Conservation (phyloP, 2,797 vertebrate genomes). For the Lutra lutra region DNA sequence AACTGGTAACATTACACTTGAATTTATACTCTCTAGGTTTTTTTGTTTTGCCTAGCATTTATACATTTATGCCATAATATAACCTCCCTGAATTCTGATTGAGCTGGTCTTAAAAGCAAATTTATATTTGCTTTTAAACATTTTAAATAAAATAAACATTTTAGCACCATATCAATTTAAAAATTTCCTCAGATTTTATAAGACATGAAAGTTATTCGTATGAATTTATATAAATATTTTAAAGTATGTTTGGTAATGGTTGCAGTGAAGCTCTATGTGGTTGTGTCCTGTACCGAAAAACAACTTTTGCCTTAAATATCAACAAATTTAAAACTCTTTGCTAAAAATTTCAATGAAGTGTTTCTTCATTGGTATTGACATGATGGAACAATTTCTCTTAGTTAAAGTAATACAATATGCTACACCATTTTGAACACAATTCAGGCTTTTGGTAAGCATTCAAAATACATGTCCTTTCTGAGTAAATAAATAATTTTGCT, state of each 20-base stretch:
- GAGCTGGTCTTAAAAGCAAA: neutral
- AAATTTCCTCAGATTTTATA: slow-evolving; percentile 39
- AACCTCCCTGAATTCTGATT: neutral
- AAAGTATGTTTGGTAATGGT: neutral
- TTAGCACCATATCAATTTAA: slow-evolving; percentile 1
- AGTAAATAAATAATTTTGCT: neutral
- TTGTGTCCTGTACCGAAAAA: neutral
- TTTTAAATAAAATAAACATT: no score
- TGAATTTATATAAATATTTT: slow-evolving; percentile 24
- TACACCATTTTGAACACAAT: neutral
- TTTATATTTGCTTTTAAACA: no score
- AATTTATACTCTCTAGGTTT: neutral
- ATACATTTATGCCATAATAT: neutral
- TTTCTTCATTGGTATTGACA: neutral
- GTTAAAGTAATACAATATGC: neutral
- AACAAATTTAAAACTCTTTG: neutral
- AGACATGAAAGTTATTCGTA: slow-evolving; percentile 4
- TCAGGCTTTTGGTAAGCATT: neutral
- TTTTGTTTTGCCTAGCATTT: neutral
- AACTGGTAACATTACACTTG: neutral
- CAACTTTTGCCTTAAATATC: neutral
- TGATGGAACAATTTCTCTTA: neutral
- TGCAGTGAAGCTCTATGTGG: neutral
- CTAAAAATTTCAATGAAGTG: slow-evolving; percentile 1
- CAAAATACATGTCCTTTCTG: neutral